Conservation (phyloP, 2,113 vertebrate genomes). For the Noctilio leporinus region DNA sequence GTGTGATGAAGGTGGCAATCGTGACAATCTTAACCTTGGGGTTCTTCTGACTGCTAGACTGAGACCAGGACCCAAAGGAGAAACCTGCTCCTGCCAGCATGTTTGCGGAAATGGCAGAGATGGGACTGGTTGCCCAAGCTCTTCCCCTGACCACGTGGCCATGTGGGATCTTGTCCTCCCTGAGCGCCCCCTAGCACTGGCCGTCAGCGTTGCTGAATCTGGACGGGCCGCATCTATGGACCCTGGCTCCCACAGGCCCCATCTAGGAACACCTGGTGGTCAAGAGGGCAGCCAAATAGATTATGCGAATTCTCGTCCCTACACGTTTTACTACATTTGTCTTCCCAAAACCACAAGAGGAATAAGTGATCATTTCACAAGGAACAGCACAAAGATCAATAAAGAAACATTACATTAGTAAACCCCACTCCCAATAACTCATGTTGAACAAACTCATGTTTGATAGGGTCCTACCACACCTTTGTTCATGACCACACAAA, state of each 20-base stretch:
- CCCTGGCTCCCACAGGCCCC: background rate
- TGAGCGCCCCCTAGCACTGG: rapidly evolving
- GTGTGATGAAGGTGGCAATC: rapidly evolving
- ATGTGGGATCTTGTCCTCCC: background rate
- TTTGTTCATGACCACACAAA: background rate
- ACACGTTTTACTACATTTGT: background rate
- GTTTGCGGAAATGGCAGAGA: rapidly evolving
- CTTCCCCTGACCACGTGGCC: background rate
- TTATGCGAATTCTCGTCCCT: background rate
- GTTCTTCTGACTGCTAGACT: background rate
- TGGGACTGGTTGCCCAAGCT: background rate
- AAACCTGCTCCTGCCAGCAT: background rate
- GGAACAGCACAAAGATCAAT: background rate
- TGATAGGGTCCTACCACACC: rapidly evolving
- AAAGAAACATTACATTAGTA: background rate
- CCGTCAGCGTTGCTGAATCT: background rate
- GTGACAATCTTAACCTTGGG: rapidly evolving
- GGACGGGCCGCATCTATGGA: background rate
- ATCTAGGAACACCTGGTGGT: background rate
- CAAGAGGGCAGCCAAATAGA: background rate
- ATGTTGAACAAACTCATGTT: too few relatives aligned
- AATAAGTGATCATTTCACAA: background rate
- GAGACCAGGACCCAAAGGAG: background rate
- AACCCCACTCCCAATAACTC: background rate
- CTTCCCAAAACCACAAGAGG: background rate